phyloP scores from a whole-genome alignment of 2,797 vertebrate species.

The Gambusia yucatana region DNA sequence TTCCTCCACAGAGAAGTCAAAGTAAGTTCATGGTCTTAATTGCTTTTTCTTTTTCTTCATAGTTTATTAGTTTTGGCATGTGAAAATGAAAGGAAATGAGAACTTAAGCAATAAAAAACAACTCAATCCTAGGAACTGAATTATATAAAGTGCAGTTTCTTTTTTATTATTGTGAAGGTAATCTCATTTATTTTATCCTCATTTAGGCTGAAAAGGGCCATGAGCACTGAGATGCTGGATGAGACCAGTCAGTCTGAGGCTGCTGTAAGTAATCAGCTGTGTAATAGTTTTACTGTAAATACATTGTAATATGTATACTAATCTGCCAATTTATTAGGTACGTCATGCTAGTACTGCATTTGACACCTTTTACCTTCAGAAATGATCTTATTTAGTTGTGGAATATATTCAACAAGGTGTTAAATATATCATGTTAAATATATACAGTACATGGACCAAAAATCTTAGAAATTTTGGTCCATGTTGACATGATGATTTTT shows the following conservation, averaged over 20 bases:
- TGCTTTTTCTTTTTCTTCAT: slow-evolving; percentile 12
- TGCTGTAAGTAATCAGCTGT: slow-evolving; percentile 55
- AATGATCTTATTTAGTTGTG: not conserved
- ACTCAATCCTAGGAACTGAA: too few species aligned
- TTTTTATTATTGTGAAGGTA: not conserved
- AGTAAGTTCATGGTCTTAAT: slow-evolving; percentile 62
- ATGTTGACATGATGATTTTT: not conserved
- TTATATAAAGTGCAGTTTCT: not conserved
- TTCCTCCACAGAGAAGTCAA: slow-evolving; percentile 81
- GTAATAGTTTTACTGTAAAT: not conserved
- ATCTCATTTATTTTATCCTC: slow-evolving; percentile 36
- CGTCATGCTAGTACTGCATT: not conserved
- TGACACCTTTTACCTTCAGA: not conserved
- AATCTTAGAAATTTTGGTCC: not conserved
- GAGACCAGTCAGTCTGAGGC: slow-evolving; percentile 46
- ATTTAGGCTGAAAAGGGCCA: slow-evolving; percentile 67
- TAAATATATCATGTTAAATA: not conserved
- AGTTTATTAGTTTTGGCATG: not conserved
- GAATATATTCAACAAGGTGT: not conserved
- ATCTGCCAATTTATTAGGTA: not conserved
- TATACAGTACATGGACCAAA: too few species aligned
- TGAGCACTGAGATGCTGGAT: slow-evolving; percentile 68
- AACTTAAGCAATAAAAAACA: slow-evolving; percentile 7
- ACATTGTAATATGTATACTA: not conserved
- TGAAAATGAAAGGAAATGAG: not conserved